Evolutionary conservation across 2,888 invertebrate genomes (phyloP), one percentile per base, ranked within the genome.

Genomic region (Anodontia alba): DNA sequence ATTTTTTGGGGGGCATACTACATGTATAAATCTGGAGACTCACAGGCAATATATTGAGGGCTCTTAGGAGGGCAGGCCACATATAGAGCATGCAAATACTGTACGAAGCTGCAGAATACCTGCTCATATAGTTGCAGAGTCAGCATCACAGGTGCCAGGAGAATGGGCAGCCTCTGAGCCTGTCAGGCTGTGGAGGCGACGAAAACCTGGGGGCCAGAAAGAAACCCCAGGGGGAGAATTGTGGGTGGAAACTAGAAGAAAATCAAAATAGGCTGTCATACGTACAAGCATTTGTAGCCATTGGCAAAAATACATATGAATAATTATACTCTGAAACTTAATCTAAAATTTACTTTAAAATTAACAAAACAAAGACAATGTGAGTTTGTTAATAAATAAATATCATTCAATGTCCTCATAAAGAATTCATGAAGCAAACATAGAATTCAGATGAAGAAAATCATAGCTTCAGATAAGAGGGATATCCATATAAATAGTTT

Each of bases 191-290:
- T 86, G 85, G 10, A 86, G 84, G n/a, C 88, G 89, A 42, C 90
- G 88, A 69, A 90, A 89, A 38, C 89, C 89, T 54, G 87, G 74
- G 26, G 90, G 87, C 90, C 90, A 90, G 83, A 90, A 90, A 43
- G 89, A 89, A 68, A 86, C 86, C 54, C 88, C 88, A 15, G 84
- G 83, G 8, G 87, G 85, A 17, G 89, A 75, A 71, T 84, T 87
- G 81, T 86, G 90, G 76, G 86, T 84, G 73, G 78, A 82, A 76
- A 88, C 90, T 90, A 87, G 57, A 86, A 87, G 76, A 73, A 12
- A 46, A 46, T 46, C 17, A 46, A 46, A 46, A 46, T 20, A 12
- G 17, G 46, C 46, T 46, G 8, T 46, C 46, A 46, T 20, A 46
- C 46, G 17, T 46, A 17, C 17, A 15, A 20, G n/a, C 15, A 46